Base-by-base conservation (phyloP, 2,113 vertebrate species). In the Vulpes vulpes region DNA sequence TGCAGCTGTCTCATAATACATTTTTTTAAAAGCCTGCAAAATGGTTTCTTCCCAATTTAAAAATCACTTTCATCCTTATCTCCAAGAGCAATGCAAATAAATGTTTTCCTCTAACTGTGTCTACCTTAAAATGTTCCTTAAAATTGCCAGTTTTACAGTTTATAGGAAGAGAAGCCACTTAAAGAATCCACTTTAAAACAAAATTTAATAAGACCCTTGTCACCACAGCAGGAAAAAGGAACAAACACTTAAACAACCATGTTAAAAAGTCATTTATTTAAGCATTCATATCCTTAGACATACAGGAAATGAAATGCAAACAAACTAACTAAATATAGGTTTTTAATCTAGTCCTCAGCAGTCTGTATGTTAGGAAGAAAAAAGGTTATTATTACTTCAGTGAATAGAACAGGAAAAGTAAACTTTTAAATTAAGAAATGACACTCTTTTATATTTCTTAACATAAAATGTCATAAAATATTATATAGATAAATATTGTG, bases 271-370 rank as follows among this genome's bases (percentile, higher is more conserved):
- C 94, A 98, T 98, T 98, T 98, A 98, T 98, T 98, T 98, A 95
- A 98, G 83, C 79, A 98, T 98, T 98, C 97, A 98, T 98, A 98
- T 98, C 57, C 74, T 97, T 94, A 97, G 94, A 98, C 91, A 97
- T 80, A 98, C 95, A 98, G 98, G 97, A 99, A 98, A 98, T 92
- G 94, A 98, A 98, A 98, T 97, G 82, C 96, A 97, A 98, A 98
- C 97, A 97, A 98, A 98, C 96, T 94, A 97, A 96, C 90, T 99
- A 98, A 98, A 98, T 95, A 98, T 89, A 97, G 64, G 87, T 97
- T 98, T 98, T 98, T 98, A 98, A 98, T 98, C 94, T 97, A 89
- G 91, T 83, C 23, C 94, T 95, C 92, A 98, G 62, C 69, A 98
- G 74, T 94, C 86, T 93, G 74, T 97, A 97, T 91, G 93, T 69